Base-by-base conservation (phyloP, 2,113 vertebrate genomes). In the Phylloscopus trochiloides region DNA sequence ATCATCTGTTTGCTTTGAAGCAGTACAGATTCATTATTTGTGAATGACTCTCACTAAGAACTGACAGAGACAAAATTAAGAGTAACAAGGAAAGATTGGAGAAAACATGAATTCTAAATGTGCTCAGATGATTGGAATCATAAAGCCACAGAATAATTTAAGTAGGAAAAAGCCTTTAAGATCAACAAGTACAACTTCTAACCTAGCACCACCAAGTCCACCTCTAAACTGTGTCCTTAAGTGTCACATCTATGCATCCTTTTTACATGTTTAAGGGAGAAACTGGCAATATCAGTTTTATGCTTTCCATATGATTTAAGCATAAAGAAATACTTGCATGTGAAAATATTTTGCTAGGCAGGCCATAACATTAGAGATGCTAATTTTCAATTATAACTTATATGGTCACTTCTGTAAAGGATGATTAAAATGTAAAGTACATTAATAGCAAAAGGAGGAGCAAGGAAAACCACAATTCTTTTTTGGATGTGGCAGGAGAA, bases 401-500 rank as follows among this genome's bases (percentile, higher is more conserved):
- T 26, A 36, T 43, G 10, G 36, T 36, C 36, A 36, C 8, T 51
- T 61, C 31, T 31, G 3, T 32, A 20, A 52, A 62, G 16, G 9
- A 52, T 12, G 2, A 52, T 20, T 20, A 43, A 70, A 71, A 62
- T 43, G 34, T 34, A 34, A 36, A 43, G 40, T 25, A 43, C 10
- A 16, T 52, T 61, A 71, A 36, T 36, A 31, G 20, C 36, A 61
- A 71, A 71, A 34, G 3, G 3, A 71, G 19, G 25, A 12, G 7
- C 31, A 71, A 71, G 25, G 31, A 51, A 71, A 34, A 42, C 12
- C 1, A 51, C 6, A 19, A 4, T 31, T 42, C 6, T 15, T 61
- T 70, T 51, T 51, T 43, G 66, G 14, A 51, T 7, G 10, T 19
- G 36, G 31, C 0, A 0, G 6, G 19, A 26, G 2, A 61, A 42